Conservation (phyloP, 2,113 vertebrate species). For the Peromyscus polionotus region DNA sequence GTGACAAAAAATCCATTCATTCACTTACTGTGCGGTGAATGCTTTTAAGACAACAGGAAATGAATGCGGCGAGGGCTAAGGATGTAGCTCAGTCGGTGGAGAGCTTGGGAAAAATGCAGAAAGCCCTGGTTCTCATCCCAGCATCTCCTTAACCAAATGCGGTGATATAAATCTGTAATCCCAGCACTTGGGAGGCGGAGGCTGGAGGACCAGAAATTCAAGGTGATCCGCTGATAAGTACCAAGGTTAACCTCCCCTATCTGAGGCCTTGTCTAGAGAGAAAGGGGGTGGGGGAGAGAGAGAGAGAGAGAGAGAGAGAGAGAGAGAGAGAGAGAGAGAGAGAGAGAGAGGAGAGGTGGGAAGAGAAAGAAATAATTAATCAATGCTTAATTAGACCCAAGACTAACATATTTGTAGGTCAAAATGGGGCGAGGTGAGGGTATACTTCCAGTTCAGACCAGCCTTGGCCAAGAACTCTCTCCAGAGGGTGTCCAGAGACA, state of each 20-base stretch:
- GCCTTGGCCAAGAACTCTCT: not conserved
- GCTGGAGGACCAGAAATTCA: not conserved
- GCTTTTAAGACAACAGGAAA: not conserved
- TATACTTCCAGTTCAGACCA: not conserved
- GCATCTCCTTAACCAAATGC: not conserved
- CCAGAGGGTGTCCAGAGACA: not conserved
- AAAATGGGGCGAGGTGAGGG: not conserved
- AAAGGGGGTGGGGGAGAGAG: too few species aligned
- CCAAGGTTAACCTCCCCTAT: not conserved
- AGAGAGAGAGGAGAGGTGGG: not conserved
- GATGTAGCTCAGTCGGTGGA: not conserved
- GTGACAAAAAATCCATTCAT: not conserved
- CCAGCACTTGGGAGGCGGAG: not conserved
- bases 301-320: too few species aligned
- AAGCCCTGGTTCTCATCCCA: not conserved
- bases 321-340: rapidly evolving
- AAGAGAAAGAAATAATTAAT: not conserved
- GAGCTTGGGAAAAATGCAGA: not conserved
- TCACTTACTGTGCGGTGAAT: not conserved
- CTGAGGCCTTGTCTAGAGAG: not conserved
- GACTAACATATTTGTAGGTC: not conserved
- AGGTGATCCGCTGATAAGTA: not conserved
- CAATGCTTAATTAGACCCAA: not conserved
- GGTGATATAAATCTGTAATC: not conserved
- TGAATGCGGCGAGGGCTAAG: not conserved